A percentile compares a stretch with the other conserved stretches of the same genome.
Conservation (phyloP, 2,113 vertebrate genomes). For the Lipophrys pholis region DNA sequence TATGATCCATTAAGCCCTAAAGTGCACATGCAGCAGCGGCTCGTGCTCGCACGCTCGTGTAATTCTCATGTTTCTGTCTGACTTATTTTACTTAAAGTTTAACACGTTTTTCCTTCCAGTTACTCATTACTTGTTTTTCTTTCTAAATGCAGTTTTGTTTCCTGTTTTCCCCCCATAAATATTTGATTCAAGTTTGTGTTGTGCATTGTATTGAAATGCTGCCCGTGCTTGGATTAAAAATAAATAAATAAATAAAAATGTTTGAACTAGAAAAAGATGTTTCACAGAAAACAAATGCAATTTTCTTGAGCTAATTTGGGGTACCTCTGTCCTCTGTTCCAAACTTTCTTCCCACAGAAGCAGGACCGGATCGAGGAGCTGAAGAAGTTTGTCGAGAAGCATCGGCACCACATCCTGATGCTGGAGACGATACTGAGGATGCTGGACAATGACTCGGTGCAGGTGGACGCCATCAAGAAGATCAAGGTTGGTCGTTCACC, state of each 20-base stretch:
- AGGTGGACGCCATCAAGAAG: constrained; percentile 90
- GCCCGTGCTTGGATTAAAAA: background rate
- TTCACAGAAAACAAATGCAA: too few species aligned
- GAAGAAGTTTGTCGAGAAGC: constrained; percentile 90
- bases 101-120: constrained; percentile 2
- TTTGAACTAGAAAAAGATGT: too few species aligned
- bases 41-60: background rate
- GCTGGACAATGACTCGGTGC: constrained; percentile 91
- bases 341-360: constrained; percentile 75
- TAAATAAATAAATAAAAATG: background rate
- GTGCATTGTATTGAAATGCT: background rate
- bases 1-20: constrained; percentile 28
- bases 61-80: background rate
- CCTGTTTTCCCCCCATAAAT: background rate
- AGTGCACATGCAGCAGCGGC: constrained; percentile 3
- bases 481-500: constrained; percentile 80
- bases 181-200: constrained; percentile 1
- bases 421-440: constrained; percentile 92
- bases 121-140: background rate
- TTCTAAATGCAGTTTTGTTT: background rate
- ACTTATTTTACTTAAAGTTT: constrained; percentile 3
- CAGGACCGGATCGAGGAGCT: constrained; percentile 91
- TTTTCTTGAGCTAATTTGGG: too few species aligned
- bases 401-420: constrained; percentile 90
- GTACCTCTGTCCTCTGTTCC: background rate